Evolutionary conservation across 2,888 invertebrate genomes (phyloP).

Genomic region (Anthophora plumipes): DNA sequence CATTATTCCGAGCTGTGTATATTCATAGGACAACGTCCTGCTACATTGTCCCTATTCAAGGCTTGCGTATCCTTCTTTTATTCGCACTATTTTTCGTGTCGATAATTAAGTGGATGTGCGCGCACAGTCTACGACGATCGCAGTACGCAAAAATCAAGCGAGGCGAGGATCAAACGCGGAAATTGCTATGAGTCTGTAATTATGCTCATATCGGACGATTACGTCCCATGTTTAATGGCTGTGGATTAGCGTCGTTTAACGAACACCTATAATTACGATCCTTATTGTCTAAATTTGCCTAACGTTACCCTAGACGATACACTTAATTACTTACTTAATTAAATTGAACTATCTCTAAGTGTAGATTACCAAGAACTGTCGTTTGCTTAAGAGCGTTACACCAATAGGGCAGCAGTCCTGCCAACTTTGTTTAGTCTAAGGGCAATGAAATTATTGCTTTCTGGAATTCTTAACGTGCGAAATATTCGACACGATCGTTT

Average conservation of each 20-base stretch:
- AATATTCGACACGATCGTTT: background rate
- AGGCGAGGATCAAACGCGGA: conserved; percentile 15
- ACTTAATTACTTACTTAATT: background rate
- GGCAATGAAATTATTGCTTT: conserved; percentile 23
- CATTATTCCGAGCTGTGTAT: background rate
- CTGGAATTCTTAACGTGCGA: background rate
- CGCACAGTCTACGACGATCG: background rate
- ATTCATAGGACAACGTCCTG: too few relatives aligned
- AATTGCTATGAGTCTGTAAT: conserved; percentile 16
- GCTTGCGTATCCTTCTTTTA: background rate
- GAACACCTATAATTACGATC: conserved; percentile 12
- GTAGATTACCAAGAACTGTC: background rate
- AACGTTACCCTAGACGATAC: background rate
- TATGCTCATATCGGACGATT: conserved; percentile 28
- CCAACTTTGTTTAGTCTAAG: conserved; percentile 1
- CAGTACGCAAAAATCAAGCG: background rate
- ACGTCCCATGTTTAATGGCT: conserved; percentile 12
- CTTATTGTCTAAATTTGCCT: conserved; percentile 13
- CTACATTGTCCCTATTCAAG: background rate
- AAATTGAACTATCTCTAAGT: background rate
- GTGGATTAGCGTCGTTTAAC: background rate
- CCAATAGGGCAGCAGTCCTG: background rate
- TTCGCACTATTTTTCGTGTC: background rate
- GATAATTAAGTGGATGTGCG: background rate
- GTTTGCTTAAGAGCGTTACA: background rate